phyloP scores from a whole-genome alignment of 1,140 invertebrate species.

The Cyrtorhinus lividipennis region DNA sequence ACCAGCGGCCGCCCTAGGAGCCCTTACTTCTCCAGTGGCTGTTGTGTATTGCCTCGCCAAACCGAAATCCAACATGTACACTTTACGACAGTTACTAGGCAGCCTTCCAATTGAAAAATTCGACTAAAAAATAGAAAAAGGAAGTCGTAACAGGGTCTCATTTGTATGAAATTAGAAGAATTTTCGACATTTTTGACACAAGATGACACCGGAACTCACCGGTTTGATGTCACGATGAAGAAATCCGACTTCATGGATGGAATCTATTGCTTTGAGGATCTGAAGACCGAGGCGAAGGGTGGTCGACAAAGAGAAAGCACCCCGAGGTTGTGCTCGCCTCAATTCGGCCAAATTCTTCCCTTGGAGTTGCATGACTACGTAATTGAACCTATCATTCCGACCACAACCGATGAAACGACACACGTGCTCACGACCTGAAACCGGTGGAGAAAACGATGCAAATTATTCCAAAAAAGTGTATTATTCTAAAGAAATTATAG shows the following conservation, averaged over 20 bases:
- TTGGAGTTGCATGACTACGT: constrained; percentile 99
- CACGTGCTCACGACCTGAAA: constrained; percentile 79
- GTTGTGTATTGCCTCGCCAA: constrained; percentile 96
- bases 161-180: too few relatives aligned
- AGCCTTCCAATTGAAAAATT: constrained; percentile 97
- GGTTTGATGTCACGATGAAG: constrained; percentile 98
- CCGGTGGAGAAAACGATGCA: too few relatives aligned
- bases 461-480: too few relatives aligned
- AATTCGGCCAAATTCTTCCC: constrained; percentile 96
- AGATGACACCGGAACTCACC: too few relatives aligned
- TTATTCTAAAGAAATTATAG: too few relatives aligned
- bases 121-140: constrained; percentile 49
- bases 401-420: constrained; percentile 98
- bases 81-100: constrained; percentile 70
- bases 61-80: constrained; percentile 99
- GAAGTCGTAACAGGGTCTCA: too few relatives aligned
- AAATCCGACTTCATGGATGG: constrained; percentile 98
- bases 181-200: too few relatives aligned
- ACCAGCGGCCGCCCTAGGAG: constrained; percentile 91
- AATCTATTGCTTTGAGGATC: constrained; percentile 95
- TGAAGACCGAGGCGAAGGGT: constrained; percentile 88
- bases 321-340: constrained; percentile 78
- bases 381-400: constrained; percentile 96
- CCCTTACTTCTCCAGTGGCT: constrained; percentile 82
- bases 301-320: constrained; percentile 92